A percentile compares a stretch with the other conserved stretches of the same genome.
These are phyloP conservation scores for Linurgus olivaceus DNA, from an alignment of 2,797 vertebrate genomes.

Conservation along the genomic window DNA sequence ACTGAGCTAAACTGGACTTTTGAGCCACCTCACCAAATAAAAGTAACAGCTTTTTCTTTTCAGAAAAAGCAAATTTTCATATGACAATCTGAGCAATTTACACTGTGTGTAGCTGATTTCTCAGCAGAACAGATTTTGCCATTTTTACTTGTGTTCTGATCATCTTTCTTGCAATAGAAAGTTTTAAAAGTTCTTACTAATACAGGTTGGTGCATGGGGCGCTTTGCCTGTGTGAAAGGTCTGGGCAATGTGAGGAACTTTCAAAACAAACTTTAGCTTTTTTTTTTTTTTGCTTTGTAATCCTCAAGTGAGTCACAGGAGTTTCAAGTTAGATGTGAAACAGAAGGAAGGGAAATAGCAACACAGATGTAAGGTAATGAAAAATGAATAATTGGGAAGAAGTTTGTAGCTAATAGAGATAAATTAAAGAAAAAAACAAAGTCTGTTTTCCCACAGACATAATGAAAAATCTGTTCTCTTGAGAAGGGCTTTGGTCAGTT, in stretches of 20 bases:
- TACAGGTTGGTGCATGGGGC: no score
- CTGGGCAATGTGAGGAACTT: not conserved
- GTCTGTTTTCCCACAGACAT: fast-evolving
- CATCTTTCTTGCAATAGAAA: not conserved
- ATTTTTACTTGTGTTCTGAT: not conserved
- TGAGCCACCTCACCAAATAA: not conserved
- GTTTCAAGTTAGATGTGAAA: not conserved
- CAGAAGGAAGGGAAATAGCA: not conserved
- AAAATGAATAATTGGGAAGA: not conserved
- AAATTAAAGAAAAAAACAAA: not conserved
- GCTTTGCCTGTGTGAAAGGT: not conserved
- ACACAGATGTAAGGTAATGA: fast-evolving
- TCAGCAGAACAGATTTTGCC: not conserved
- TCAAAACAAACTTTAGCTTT: not conserved
- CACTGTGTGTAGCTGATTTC: not conserved
- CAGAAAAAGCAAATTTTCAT: not conserved
- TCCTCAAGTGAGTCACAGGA: not conserved
- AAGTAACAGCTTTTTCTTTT: no score
- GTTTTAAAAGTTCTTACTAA: not conserved
- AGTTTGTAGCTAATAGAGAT: not conserved
- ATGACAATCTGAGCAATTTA: not conserved
- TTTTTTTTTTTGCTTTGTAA: not conserved
- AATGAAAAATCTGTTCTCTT: not conserved
- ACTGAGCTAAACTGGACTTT: not conserved
- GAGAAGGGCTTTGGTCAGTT: not conserved